Evolutionary conservation across 2,797 vertebrate genomes (phyloP).

Genomic region (Lagocephalus sceleratus): DNA sequence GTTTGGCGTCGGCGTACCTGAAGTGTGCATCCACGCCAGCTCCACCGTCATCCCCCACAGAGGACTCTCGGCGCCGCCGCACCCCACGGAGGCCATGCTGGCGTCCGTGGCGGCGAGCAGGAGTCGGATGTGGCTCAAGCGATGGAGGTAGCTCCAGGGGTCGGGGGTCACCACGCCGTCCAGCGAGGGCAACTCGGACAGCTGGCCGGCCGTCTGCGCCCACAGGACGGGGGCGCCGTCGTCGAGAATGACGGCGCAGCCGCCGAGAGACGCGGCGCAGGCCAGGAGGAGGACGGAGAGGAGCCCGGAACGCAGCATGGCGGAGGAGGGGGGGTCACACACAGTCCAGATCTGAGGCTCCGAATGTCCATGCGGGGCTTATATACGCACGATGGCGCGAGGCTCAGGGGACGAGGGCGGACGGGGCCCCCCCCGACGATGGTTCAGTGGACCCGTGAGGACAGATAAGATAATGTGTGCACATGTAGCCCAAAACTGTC

Average conservation of each 20-base stretch:
- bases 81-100: slow-evolving; percentile 73
- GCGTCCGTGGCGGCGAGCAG: slow-evolving; percentile 72
- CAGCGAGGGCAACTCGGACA: slow-evolving; percentile 59
- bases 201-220: slow-evolving; percentile 56
- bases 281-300: slow-evolving; percentile 46
- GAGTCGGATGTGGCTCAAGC: slow-evolving; percentile 79
- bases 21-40: slow-evolving; percentile 80
- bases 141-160: slow-evolving; percentile 77
- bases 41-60: slow-evolving; percentile 86
- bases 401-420: too few species aligned
- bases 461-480: slow-evolving; percentile 31
- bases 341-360: background rate
- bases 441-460: slow-evolving; percentile 17
- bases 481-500: background rate
- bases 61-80: slow-evolving; percentile 68
- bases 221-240: slow-evolving; percentile 73
- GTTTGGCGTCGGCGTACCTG: slow-evolving; percentile 71
- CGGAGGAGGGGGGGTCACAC: slow-evolving; percentile 6
- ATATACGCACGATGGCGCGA: slow-evolving; percentile 14
- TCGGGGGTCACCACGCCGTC: slow-evolving; percentile 60
- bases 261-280: slow-evolving; percentile 34
- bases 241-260: slow-evolving; percentile 44
- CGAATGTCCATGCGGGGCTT: background rate
- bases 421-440: too few species aligned
- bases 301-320: slow-evolving; percentile 18